Base-by-base conservation (phyloP, 2,797 vertebrate species). In the Cuculus canorus region DNA sequence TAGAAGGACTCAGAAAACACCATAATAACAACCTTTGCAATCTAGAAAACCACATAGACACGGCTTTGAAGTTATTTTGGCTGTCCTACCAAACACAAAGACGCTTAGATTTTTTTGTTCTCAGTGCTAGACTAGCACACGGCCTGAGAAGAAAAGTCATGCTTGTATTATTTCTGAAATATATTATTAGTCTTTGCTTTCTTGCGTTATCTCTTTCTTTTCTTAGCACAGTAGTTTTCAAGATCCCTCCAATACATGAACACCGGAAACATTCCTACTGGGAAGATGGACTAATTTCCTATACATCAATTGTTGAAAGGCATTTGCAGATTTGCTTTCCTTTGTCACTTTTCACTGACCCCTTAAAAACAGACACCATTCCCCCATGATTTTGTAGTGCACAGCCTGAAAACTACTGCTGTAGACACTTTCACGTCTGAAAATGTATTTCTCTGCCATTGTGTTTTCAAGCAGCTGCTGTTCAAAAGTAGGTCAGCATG, bases 1-100 rank as follows among this genome's bases (percentile, higher is more conserved):
- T 72, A 96, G 73, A 94, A 53, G 24, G 35, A 93, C 80, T 7
- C 32, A 72, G 77, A 91, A 96, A 92, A 76, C 79, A 87, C 52
- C 41, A 90, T 93, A 96, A 97, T 95, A 93, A 94, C 45, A 96
- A 87, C 75, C 45, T 61, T 93, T n/a, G 25, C 30, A 79, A 15
- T 61, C 82, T 50, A 75, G 82, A 91, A 86, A 95, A 90, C 25
- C 80, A 94, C 75, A 89, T 14, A 13, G 39, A 21, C 60, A 88
- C 17, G 56, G 18, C 66, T 91, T 93, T 88, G 88, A 80, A 85
- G 57, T 84, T 32, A 43, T 78, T 80, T 70, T 59, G 19, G 2
- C 14, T 88, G 41, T 39, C 22, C 35, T 88, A 39, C 16, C 59
- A 92, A 79, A 90, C 11, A 41, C 3, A 9, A 79, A 78, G 48